Base-by-base conservation (phyloP, 2,113 vertebrate genomes). In the Mionectes macconnelli region DNA sequence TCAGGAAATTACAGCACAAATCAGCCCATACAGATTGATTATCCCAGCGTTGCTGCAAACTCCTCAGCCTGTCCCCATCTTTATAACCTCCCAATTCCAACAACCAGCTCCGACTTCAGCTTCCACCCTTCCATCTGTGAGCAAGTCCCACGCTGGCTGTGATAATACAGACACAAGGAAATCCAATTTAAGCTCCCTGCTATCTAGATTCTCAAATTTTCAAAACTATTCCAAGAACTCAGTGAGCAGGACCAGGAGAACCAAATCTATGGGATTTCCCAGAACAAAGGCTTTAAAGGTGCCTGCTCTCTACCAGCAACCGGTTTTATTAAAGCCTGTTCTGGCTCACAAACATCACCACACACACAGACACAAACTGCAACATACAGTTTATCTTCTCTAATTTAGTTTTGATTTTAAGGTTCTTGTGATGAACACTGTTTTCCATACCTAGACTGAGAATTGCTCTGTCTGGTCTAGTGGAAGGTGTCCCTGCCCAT, bases 91-190 rank as follows among this genome's bases (percentile, higher is more conserved):
- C 49, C 39, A 20, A 3, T 6, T 62, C 40, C 81, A 42, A 63
- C 27, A 42, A 14, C 33, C 2, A 0, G 62, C 40, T 52, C 53
- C 0, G 0, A 44, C 23, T 33, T 57, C 31, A 22, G 50, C 45
- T 69, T 40, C 63, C 14, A 27, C n/a, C 27, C 6, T 78, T 18
- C 20, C 0, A 0, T 14, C n/a, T 14, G 2, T 0, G 14, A 76
- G 67, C 42, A n/a, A 67, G 44, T 40, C 30, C 25, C 22, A 31
- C 1, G 0, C 31, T 18, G 63, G 37, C 50, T 49, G 35, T 7
- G 22, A 10, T 23, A n/a, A 50, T 2, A 37, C 11, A 62, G 59
- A 49, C 45, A 49, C 16, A 39, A 59, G 39, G 37, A 60, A 76
- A 87, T 49, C 20, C 25, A 28, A 70, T 28, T 57, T 13, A 40